A percentile compares a stretch with the other conserved stretches of the same genome.
phyloP scores from a whole-genome alignment of 2,797 vertebrate genomes.

The Channallabes apus region DNA sequence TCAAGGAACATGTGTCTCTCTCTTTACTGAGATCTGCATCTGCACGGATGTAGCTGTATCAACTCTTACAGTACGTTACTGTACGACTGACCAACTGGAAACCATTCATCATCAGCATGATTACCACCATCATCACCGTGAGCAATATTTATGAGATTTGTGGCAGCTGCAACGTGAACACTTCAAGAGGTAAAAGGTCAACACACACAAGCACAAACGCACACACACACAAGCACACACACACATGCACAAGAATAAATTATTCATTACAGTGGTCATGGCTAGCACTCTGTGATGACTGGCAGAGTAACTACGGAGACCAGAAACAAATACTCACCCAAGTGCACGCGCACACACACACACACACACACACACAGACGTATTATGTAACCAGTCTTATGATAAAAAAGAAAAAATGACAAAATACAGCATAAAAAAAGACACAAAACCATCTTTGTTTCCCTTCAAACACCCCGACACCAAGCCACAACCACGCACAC shows the following conservation, averaged over 20 bases:
- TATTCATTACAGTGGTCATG: constrained; percentile 55
- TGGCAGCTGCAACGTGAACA: constrained; percentile 20
- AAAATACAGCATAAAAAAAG: background rate
- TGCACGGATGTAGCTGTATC: background rate
- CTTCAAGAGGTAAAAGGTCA: constrained; percentile 10
- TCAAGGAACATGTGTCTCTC: background rate
- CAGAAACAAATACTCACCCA: constrained; percentile 43
- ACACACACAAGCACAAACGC: constrained; percentile 10
- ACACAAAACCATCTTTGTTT: constrained; percentile 44
- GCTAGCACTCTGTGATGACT: constrained; percentile 60
- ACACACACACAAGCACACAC: constrained; percentile 31
- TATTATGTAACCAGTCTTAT: constrained; percentile 50
- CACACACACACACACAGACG: constrained; percentile 12
- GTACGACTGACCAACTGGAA: background rate
- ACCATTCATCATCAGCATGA: background rate
- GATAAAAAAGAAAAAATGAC: constrained; percentile 51
- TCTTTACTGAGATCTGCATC: background rate
- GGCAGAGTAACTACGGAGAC: constrained; percentile 53
- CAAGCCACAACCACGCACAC: constrained; percentile 43
- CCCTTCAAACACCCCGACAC: constrained; percentile 6
- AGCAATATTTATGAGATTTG: constrained; percentile 26
- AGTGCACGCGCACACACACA: constrained; percentile 37
- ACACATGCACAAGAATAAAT: constrained; percentile 48
- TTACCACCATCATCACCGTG: background rate
- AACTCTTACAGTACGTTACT: background rate